phyloP scores from a whole-genome alignment of 2,113 vertebrate species.

The Hippocampus guttulatus region DNA sequence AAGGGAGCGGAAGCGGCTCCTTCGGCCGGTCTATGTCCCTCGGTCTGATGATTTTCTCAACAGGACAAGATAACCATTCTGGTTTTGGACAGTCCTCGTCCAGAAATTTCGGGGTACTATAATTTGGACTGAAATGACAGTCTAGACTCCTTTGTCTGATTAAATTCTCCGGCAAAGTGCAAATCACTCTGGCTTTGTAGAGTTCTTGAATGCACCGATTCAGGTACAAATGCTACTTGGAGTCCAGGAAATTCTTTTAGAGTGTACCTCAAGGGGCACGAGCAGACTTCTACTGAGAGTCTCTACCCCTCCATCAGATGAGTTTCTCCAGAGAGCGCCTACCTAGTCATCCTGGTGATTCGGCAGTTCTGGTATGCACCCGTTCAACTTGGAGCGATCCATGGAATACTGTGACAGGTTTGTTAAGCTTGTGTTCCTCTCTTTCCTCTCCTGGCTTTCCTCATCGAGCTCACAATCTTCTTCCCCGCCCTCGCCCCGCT shows the following conservation, averaged over 20 bases:
- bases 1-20: not conserved
- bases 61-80: not conserved
- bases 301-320: constrained; percentile 43
- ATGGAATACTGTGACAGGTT: constrained; percentile 75
- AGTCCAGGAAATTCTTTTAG: not conserved
- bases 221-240: not conserved
- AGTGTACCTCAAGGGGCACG: not conserved
- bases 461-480: constrained; percentile 74
- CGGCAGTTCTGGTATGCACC: constrained; percentile 73
- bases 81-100: not conserved
- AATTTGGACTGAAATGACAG: not conserved
- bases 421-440: constrained; percentile 79
- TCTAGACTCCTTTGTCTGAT: not conserved
- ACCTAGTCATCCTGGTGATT: constrained; percentile 79
- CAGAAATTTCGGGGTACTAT: not conserved
- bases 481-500: constrained; percentile 69
- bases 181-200: not conserved
- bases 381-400: constrained; percentile 76
- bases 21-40: not conserved
- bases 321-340: constrained; percentile 69
- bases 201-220: not conserved
- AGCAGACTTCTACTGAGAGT: not conserved
- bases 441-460: constrained; percentile 74
- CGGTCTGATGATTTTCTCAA: not conserved
- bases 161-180: not conserved